Conservation (phyloP, 2,113 vertebrate genomes). For the Abramis brama region DNA sequence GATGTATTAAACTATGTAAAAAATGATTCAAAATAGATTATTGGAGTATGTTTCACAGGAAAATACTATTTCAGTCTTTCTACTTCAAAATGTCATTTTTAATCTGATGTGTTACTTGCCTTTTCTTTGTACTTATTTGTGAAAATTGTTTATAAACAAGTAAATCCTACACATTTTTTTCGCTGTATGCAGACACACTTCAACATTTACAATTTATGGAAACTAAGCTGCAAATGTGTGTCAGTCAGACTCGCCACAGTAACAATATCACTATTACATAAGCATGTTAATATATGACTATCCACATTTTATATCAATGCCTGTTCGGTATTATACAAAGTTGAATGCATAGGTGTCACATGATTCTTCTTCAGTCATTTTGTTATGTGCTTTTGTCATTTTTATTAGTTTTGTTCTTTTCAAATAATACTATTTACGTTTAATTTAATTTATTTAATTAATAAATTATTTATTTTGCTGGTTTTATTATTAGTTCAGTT, state of each 20-base stretch:
- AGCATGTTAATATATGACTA: not conserved
- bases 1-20: not conserved
- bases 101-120: too few relatives aligned
- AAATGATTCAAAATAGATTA: too few relatives aligned
- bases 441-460: not conserved
- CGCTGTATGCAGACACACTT: not conserved
- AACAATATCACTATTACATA: not conserved
- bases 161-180: too few relatives aligned
- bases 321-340: not conserved
- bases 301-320: not conserved
- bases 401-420: not conserved
- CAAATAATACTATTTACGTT: not conserved
- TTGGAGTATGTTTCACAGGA: too few relatives aligned
- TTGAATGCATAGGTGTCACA: too few relatives aligned
- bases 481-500: not conserved
- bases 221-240: not conserved
- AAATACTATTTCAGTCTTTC: too few relatives aligned
- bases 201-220: not conserved
- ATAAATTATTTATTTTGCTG: not conserved
- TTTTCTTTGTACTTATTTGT: too few relatives aligned
- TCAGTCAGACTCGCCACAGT: not conserved
- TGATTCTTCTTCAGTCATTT: too few relatives aligned
- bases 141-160: too few relatives aligned
- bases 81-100: too few relatives aligned
- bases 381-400: not conserved